phyloP scores from a whole-genome alignment of 2,888 invertebrate genomes.

The Epinotia bilunana region DNA sequence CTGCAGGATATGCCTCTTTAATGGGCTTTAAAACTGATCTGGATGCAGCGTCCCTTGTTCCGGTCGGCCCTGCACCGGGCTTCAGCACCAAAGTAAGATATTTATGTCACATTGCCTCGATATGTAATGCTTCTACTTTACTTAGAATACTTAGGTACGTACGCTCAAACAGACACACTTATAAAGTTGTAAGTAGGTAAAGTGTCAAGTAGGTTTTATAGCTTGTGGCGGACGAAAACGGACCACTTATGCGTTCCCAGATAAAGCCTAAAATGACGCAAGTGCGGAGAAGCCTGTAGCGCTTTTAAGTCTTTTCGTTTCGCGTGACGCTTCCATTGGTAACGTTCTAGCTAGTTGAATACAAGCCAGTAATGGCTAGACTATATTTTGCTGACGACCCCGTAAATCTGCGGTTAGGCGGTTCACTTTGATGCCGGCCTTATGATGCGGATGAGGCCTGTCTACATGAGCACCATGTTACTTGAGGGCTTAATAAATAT shows the following conservation, averaged over 20 bases:
- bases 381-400: slow-evolving; percentile 25
- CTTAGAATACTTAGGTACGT: background rate
- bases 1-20: too few relatives aligned
- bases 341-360: slow-evolving; percentile 12
- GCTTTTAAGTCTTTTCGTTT: background rate
- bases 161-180: background rate
- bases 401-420: slow-evolving; percentile 32
- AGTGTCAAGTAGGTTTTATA: slow-evolving; percentile 18
- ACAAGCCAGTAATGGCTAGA: slow-evolving; percentile 9
- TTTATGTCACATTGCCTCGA: too few relatives aligned
- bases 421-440: slow-evolving; percentile 25
- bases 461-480: slow-evolving; percentile 9
- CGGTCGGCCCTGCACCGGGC: too few relatives aligned
- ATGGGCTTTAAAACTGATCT: too few relatives aligned
- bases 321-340: background rate
- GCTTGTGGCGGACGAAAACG: slow-evolving; percentile 21
- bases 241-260: slow-evolving; percentile 9
- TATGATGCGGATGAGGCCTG: slow-evolving; percentile 26
- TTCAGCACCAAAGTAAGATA: too few relatives aligned
- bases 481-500: slow-evolving; percentile 8
- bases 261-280: background rate
- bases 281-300: background rate
- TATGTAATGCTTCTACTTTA: background rate
- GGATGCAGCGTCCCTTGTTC: too few relatives aligned
- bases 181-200: slow-evolving; percentile 6